These are phyloP conservation scores for Notamacropus eugenii DNA, from an alignment of 2,797 vertebrate genomes.

Conservation along the genomic window DNA sequence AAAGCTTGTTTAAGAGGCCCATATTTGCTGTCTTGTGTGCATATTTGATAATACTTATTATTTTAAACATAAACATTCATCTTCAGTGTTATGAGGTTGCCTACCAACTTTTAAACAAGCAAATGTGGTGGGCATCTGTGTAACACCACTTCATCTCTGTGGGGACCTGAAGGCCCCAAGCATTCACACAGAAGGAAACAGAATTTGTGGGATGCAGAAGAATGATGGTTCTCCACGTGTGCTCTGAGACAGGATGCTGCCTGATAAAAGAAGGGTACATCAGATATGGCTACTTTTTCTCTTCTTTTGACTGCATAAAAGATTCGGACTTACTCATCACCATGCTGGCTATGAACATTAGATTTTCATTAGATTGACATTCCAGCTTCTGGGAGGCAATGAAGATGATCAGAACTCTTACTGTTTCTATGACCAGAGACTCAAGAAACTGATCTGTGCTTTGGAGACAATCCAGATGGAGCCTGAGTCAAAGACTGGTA, in stretches of 20 bases:
- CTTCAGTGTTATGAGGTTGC: slow-evolving; percentile 71
- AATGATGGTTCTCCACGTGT: background rate
- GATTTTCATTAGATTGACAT: background rate
- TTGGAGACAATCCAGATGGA: background rate
- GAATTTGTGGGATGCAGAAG: background rate
- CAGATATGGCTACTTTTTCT: background rate
- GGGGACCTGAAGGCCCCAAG: background rate
- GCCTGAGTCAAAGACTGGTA: background rate
- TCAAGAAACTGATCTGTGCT: background rate
- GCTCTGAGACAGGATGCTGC: background rate
- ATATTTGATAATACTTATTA: slow-evolving; percentile 67
- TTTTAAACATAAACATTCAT: slow-evolving; percentile 78
- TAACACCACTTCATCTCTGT: background rate
- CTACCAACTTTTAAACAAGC: slow-evolving; percentile 68
- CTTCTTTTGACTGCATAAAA: background rate
- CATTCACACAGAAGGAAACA: background rate
- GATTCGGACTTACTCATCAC: background rate
- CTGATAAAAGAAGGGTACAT: background rate
- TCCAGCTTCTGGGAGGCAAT: background rate
- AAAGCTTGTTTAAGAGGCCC: slow-evolving; percentile 79
- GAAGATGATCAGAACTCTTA: background rate
- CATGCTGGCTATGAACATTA: background rate
- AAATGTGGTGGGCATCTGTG: slow-evolving; percentile 9
- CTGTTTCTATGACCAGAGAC: background rate
- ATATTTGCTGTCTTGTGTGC: slow-evolving; percentile 77